Evolutionary conservation across 2,888 invertebrate genomes (phyloP), one percentile per base, ranked within the genome.

Genomic region (Tridacna crocea): DNA sequence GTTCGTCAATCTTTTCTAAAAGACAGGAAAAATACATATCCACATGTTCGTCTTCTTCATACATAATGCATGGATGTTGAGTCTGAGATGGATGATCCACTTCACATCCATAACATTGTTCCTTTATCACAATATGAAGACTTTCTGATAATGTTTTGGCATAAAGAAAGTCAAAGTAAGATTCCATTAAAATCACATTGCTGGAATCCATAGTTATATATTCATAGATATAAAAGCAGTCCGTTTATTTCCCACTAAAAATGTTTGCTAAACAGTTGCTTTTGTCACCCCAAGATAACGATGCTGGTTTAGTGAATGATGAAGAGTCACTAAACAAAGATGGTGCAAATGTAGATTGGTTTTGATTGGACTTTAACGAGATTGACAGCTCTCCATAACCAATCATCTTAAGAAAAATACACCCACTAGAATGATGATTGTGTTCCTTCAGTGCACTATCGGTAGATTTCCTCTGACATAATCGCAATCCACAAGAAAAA

Each of bases 111-210:
- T 68, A 74, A 55, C 81, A 81, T 19, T n/a, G n/a, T 73, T 76
- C 24, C 27, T 77, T 26, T 58, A 26, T 17, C 19, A 46, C 27
- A 6, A 15, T n/a, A 6, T 27, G 47, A 3, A 75, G 75, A 2
- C 73, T 68, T 60, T 60, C 73, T 65, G 22, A 17, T n/a, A 80
- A 46, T 19, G 80, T 65, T 72, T 80, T 80, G 0, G 77, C 77
- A 73, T 77, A 80, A 12, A 81, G 19, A 60, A 81, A 81, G 17
- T 81, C 68, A 66, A 80, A 80, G 24, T 80, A 77, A 11, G 77
- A 81, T 0, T 75, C 36, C 65, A 65, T 65, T 10, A 65, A 26
- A 65, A 15, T 8, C 24, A 27, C 27, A 0, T 24, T 8, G 10
- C 10, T 65, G 11, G 65, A 65, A 4, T 26, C 0, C 65, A 65